phyloP scores from a whole-genome alignment of 1,140 invertebrate genomes.

The Vanessa tameamea region DNA sequence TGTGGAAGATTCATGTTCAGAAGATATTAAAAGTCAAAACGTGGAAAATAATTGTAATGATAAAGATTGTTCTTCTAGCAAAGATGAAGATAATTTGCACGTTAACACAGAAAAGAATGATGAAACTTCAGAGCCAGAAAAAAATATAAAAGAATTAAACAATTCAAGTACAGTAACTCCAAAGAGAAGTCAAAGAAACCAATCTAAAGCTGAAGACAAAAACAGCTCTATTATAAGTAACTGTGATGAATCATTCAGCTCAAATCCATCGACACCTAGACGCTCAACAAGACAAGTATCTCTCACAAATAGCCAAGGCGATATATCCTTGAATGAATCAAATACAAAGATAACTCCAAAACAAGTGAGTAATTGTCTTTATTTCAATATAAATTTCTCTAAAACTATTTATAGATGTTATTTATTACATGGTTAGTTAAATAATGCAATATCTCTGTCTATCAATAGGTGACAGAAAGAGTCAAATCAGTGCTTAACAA shows the following conservation, averaged over 20 bases:
- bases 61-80: background rate
- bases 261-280: slow-evolving; percentile 52
- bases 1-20: slow-evolving; percentile 14
- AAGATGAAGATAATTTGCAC: slow-evolving; percentile 1
- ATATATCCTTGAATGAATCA: slow-evolving; percentile 60
- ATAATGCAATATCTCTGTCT: no score
- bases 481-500: no score
- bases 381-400: background rate
- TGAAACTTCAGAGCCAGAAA: slow-evolving; percentile 19
- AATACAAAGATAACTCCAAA: slow-evolving; percentile 62
- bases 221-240: slow-evolving; percentile 49
- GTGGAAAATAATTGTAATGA: background rate
- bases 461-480: no score
- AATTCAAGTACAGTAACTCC: slow-evolving; percentile 34
- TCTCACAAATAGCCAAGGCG: slow-evolving; percentile 49
- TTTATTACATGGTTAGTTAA: no score
- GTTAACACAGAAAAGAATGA: slow-evolving; percentile 17
- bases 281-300: slow-evolving; percentile 52
- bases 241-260: slow-evolving; percentile 49
- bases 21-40: slow-evolving; percentile 14
- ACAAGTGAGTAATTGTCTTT: slow-evolving; percentile 50
- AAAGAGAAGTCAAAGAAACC: slow-evolving; percentile 49
- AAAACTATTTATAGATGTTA: background rate
- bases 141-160: background rate
- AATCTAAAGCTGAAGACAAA: slow-evolving; percentile 41